A percentile compares a stretch with the other conserved stretches of the same genome.
Evolutionary conservation across 1,140 invertebrate genomes (phyloP).

Genomic region (Aphelinus atriplicis): DNA sequence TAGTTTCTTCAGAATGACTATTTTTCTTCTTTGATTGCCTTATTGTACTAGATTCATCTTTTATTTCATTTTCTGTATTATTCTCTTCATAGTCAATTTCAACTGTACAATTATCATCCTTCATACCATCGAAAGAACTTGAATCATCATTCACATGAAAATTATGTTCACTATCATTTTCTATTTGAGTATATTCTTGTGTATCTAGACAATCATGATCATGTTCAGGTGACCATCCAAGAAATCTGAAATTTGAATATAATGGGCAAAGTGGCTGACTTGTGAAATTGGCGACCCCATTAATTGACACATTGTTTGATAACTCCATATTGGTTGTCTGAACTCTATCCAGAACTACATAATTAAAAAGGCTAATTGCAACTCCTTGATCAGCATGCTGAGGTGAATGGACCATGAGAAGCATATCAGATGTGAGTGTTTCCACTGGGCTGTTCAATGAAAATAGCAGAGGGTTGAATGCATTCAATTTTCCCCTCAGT

Average conservation of each 20-base stretch:
- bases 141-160: slow-evolving; percentile 59
- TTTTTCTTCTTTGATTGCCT: too few relatives aligned
- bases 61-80: too few relatives aligned
- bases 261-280: slow-evolving; percentile 42
- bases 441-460: slow-evolving; percentile 50
- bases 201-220: slow-evolving; percentile 41
- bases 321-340: not conserved
- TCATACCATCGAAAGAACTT: slow-evolving; percentile 37
- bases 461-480: slow-evolving; percentile 49
- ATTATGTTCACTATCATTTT: slow-evolving; percentile 45
- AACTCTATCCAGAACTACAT: slow-evolving; percentile 46
- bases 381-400: slow-evolving; percentile 49
- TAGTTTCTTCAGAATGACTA: slow-evolving; percentile 31
- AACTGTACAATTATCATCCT: slow-evolving; percentile 16
- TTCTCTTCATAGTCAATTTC: slow-evolving; percentile 21
- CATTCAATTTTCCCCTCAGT: slow-evolving; percentile 59
- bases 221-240: slow-evolving; percentile 50
- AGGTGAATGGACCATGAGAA: slow-evolving; percentile 53
- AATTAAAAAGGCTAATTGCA: slow-evolving; percentile 48
- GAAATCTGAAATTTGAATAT: slow-evolving; percentile 52
- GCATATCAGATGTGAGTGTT: slow-evolving; percentile 56
- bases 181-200: not conserved
- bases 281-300: slow-evolving; percentile 35
- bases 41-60: too few relatives aligned
- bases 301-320: slow-evolving; percentile 8